Percentiles rank a stretch among this genome's conserved stretches.
Evolutionary conservation across 2,113 vertebrate genomes (phyloP).

Genomic region (Otis tarda): DNA sequence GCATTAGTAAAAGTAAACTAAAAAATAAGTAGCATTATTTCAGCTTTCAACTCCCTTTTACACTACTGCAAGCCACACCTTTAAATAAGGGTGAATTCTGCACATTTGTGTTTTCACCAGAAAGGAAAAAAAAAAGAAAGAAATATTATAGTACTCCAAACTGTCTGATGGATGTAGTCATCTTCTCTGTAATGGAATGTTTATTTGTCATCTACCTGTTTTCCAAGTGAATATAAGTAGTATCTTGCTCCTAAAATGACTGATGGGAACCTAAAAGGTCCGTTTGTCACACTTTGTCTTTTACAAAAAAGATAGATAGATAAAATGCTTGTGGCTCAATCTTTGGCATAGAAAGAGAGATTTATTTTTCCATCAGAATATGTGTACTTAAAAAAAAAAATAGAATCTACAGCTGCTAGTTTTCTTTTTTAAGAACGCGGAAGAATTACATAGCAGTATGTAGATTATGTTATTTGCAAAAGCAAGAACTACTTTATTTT

Average conservation of each 20-base stretch:
- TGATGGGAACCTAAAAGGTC: constrained; percentile 3
- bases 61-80: neutral
- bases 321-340: neutral
- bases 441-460: neutral
- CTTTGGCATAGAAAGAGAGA: constrained; percentile 35
- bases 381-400: neutral
- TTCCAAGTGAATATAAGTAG: neutral
- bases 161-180: neutral
- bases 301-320: neutral
- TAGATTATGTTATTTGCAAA: neutral
- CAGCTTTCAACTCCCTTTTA: neutral
- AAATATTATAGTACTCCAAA: neutral
- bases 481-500: neutral
- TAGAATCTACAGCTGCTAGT: neutral
- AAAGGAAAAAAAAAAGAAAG: constrained; percentile 38
- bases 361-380: neutral
- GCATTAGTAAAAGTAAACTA: neutral
- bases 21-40: neutral
- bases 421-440: neutral
- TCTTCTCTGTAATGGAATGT: constrained; percentile 42
- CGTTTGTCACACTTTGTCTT: neutral
- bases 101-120: neutral
- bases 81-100: neutral
- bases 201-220: constrained; percentile 7
- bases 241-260: constrained; percentile 9